phyloP scores from a whole-genome alignment of 2,113 vertebrate genomes.

The Crotalus viridis region DNA sequence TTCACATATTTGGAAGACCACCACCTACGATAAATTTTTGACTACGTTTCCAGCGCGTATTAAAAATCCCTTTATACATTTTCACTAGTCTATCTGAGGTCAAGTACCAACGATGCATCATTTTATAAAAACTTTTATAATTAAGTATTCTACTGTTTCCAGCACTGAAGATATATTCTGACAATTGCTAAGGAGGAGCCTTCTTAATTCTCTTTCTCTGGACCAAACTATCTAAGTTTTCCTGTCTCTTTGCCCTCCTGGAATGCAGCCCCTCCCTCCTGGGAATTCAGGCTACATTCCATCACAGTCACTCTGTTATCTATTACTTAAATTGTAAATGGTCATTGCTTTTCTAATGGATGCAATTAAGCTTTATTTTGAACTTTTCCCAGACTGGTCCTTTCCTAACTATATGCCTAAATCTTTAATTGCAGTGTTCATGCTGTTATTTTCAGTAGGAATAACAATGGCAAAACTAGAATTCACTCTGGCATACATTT shows the following conservation, averaged over 20 bases:
- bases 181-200: background rate
- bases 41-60: no score
- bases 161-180: background rate
- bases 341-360: background rate
- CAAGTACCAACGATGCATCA: no score
- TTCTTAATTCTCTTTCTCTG: background rate
- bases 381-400: background rate
- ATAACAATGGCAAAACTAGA: background rate
- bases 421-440: background rate
- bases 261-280: background rate
- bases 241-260: background rate
- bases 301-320: background rate
- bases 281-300: background rate
- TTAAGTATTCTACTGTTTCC: no score
- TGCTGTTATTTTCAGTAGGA: background rate
- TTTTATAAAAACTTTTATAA: no score
- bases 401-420: background rate
- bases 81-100: no score
- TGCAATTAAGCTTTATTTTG: background rate
- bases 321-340: background rate
- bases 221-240: background rate
- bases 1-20: no score
- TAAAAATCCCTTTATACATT: no score
- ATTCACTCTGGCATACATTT: background rate
- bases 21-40: no score